Evolutionary conservation across 2,113 vertebrate species (phyloP).

Genomic region (Saguinus midas): DNA sequence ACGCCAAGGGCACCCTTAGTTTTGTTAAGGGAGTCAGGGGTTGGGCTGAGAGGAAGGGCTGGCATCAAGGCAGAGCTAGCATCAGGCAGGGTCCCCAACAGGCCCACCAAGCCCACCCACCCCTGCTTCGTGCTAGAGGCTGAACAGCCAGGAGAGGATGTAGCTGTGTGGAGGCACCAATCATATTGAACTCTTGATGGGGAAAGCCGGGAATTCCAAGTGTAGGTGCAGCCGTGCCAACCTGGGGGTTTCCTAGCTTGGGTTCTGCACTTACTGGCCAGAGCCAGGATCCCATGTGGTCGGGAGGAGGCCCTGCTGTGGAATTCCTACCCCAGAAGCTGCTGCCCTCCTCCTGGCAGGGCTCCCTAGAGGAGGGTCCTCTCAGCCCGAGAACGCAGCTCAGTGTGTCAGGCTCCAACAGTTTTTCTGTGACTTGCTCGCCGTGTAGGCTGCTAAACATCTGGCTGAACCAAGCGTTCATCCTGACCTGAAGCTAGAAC

Average conservation of each 20-base stretch:
- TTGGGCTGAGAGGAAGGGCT: neutral
- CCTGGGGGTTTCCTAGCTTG: neutral
- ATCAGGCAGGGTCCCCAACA: neutral
- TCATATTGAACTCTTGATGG: neutral
- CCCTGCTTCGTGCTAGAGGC: neutral
- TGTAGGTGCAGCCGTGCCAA: neutral
- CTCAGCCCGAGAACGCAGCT: constrained; percentile 50
- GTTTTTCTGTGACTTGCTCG: constrained; percentile 77
- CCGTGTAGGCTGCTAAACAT: constrained; percentile 76
- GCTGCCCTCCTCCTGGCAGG: neutral
- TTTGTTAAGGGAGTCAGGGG: neutral
- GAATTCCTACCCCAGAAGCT: neutral
- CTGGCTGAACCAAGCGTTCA: constrained; percentile 80
- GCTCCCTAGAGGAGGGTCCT: constrained; percentile 58
- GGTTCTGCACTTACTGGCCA: neutral
- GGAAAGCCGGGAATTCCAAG: neutral
- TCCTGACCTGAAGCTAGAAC: constrained; percentile 76
- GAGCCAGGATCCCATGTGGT: constrained; percentile 17
- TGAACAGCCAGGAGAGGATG: neutral
- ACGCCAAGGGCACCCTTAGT: neutral
- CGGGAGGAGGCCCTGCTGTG: neutral
- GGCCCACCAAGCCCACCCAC: neutral
- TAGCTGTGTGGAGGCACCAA: neutral
- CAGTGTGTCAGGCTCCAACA: constrained; percentile 72
- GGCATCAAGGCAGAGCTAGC: neutral